Conservation (phyloP, 2,888 invertebrate species). For the Malachius bipustulatus region DNA sequence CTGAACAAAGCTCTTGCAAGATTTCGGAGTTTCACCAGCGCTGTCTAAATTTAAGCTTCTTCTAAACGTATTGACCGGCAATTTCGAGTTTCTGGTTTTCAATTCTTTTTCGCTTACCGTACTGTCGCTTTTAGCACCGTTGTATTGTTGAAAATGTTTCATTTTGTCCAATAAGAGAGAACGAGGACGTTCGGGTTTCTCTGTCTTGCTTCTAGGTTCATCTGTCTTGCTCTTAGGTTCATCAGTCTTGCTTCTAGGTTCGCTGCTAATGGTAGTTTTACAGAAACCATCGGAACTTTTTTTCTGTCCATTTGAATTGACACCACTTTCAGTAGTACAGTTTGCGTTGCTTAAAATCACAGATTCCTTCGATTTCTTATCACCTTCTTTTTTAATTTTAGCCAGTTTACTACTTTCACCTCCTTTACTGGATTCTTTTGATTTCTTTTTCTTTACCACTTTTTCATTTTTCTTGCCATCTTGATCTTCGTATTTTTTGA, state of each 20-base stretch:
- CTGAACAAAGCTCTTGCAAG: constrained; percentile 14
- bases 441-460: constrained; percentile 22
- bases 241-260: neutral
- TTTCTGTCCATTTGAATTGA: constrained; percentile 14
- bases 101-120: constrained; percentile 19
- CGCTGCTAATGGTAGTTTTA: too few relatives aligned
- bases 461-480: constrained; percentile 29
- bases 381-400: constrained; percentile 13
- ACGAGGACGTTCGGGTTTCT: constrained; percentile 43
- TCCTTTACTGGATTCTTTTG: constrained; percentile 20
- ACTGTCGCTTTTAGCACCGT: constrained; percentile 40
- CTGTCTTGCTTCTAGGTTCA: constrained; percentile 19
- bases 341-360: constrained; percentile 24
- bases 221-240: neutral
- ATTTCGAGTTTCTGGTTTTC: constrained; percentile 28
- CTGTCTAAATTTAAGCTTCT: constrained; percentile 34
- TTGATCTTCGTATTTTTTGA: constrained; percentile 59
- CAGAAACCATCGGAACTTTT: constrained; percentile 23
- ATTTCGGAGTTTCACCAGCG: constrained; percentile 23
- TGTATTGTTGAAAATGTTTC: constrained; percentile 40
- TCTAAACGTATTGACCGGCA: constrained; percentile 32
- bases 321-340: constrained; percentile 2
- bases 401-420: constrained; percentile 1
- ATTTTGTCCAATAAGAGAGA: constrained; percentile 44
- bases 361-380: constrained; percentile 25